Percentiles rank a stretch among this genome's conserved stretches.
These are phyloP conservation scores for Apomyelois bistriatella DNA, from an alignment of 2,888 invertebrate genomes.

Conservation along the genomic window DNA sequence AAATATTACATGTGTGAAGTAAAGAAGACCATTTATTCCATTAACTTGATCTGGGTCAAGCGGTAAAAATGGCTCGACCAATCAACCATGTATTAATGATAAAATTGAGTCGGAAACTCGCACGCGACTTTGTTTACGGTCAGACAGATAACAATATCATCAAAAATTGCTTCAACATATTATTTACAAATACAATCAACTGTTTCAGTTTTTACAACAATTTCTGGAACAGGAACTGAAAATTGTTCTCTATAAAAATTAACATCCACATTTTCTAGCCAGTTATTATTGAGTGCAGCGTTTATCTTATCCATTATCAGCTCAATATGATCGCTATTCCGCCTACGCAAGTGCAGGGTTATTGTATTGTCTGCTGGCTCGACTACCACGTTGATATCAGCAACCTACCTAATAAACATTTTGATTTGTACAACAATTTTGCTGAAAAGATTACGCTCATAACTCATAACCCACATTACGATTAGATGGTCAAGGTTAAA, in stretches of 20 bases:
- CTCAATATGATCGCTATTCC: slow-evolving; percentile 65
- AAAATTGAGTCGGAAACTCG: background rate
- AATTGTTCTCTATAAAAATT: background rate
- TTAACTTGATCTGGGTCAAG: background rate
- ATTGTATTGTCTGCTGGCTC: slow-evolving; percentile 28
- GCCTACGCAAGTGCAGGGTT: slow-evolving; percentile 36
- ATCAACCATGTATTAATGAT: background rate
- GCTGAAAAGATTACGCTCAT: slow-evolving; percentile 21
- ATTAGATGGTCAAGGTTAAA: slow-evolving; percentile 65
- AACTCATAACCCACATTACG: slow-evolving; percentile 29
- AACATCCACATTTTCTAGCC: background rate
- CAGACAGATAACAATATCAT: background rate
- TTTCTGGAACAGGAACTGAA: background rate
- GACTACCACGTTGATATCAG: slow-evolving; percentile 11
- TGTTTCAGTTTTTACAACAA: background rate
- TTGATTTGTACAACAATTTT: slow-evolving; percentile 19
- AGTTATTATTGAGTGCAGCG: slow-evolving; percentile 56
- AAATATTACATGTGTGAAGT: background rate
- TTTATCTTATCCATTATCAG: slow-evolving; percentile 72
- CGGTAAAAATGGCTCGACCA: background rate
- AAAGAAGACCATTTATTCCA: background rate
- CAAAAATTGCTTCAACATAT: background rate
- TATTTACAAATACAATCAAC: background rate
- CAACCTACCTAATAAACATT: slow-evolving; percentile 22
- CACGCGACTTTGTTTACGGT: background rate